phyloP scores from a whole-genome alignment of 1,140 invertebrate species.

The Psilanteris sp. region DNA sequence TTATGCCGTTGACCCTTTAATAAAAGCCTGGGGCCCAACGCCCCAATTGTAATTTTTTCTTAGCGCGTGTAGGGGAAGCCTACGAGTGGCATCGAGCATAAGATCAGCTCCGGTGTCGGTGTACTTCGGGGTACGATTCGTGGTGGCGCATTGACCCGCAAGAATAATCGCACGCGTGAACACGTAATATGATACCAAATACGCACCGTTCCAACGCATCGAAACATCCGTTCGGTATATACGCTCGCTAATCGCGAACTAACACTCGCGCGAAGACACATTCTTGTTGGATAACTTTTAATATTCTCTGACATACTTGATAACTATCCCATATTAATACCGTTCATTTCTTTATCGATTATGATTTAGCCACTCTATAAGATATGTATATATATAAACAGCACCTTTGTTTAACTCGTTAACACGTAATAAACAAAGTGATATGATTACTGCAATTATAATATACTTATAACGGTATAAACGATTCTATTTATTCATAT shows the following conservation, averaged over 20 bases:
- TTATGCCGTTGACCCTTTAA: conserved; percentile 37
- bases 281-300: conserved; percentile 9
- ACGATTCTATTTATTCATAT: too few species aligned
- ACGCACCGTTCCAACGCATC: conserved; percentile 6
- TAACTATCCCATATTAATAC: conserved; percentile 23
- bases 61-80: conserved; percentile 21
- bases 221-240: conserved; percentile 7
- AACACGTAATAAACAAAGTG: too few species aligned
- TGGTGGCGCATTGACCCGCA: conserved; percentile 54
- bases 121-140: conserved; percentile 29
- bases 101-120: conserved; percentile 25
- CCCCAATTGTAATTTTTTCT: conserved; percentile 44
- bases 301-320: conserved; percentile 35
- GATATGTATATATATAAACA: too few species aligned
- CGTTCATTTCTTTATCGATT: conserved; percentile 28
- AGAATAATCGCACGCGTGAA: conserved; percentile 45
- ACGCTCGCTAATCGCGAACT: conserved; percentile 20
- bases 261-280: conserved; percentile 15
- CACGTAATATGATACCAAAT: conserved; percentile 7
- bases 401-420: too few species aligned
- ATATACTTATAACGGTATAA: too few species aligned
- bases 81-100: conserved; percentile 39
- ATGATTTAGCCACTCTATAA: conserved; percentile 12
- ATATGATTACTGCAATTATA: too few species aligned
- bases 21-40: conserved; percentile 49